Base-by-base conservation (phyloP, 2,888 invertebrate genomes). In the Orthosia cruda region DNA sequence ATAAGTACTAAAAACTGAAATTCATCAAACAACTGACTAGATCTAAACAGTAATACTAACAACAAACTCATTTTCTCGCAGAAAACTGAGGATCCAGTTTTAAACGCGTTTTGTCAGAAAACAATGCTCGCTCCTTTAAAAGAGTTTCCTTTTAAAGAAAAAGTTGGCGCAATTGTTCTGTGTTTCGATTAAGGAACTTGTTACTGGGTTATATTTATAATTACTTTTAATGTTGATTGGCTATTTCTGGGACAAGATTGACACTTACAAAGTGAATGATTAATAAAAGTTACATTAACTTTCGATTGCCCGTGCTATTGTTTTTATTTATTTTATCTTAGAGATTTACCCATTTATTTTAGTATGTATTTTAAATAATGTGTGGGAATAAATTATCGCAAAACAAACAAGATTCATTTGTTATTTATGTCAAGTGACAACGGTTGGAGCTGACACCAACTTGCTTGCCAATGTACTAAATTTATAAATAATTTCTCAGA, bases 61-160 rank as follows among this genome's bases (percentile, higher is more conserved):
- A 79, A 84, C 84, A 89, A 89, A 90, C 89, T 90, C 89, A 83
- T 89, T 90, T 88, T 81, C 86, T 81, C 74, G 71, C 68, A 88
- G 89, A 89, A 87, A 91, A 87, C 83, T 77, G 78, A 61, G 77
- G 84, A 88, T 86, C 77, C 85, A 80, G 84, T 87, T 89, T 85
- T 81, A 86, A 89, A 88, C 74, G 79, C 85, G 80, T 87, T 89
- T 87, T 88, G 87, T 85, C 87, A 82, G 83, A 87, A 89, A 92
- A 91, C 89, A 91, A 91, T 89, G 89, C 82, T 80, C 77, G 77
- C 77, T 87, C 82, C 74, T 87, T 76, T 78, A 81, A 84, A 85
- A 85, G 77, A 83, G 80, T 82, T 77, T 84, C 81, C 77, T 78
- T 57, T 69, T 84, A 86, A 87, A 89, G 86, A 89, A 88, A 88